phyloP scores from a whole-genome alignment of 2,888 invertebrate species.

The Antheraea assamensis region DNA sequence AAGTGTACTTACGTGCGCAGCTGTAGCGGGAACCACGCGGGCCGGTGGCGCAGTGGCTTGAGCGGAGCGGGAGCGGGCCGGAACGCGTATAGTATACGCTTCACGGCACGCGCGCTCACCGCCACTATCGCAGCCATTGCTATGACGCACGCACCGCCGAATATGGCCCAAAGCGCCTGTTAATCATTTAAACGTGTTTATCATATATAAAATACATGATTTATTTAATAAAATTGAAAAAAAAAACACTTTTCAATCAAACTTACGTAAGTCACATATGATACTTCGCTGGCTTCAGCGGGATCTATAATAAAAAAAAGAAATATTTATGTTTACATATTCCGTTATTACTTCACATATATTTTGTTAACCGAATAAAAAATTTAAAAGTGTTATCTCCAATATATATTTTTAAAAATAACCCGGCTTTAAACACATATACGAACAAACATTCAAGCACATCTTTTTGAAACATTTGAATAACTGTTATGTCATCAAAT shows the following conservation, averaged over 20 bases:
- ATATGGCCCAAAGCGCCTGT: conserved; percentile 59
- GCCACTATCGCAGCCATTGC: conserved; percentile 52
- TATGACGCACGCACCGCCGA: conserved; percentile 58
- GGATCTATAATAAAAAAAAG: conserved; percentile 50
- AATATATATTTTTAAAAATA: not conserved
- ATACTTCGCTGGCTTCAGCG: conserved; percentile 39
- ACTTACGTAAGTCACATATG: conserved; percentile 64
- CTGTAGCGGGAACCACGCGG: conserved; percentile 64
- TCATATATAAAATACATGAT: not conserved
- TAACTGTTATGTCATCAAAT: not conserved
- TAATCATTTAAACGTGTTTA: not conserved
- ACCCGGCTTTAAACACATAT: not conserved
- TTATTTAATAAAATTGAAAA: not conserved
- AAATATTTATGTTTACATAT: too few relatives aligned
- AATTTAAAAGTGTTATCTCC: not conserved
- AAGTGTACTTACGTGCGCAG: conserved; percentile 60
- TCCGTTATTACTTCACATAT: too few relatives aligned
- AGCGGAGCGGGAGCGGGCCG: conserved; percentile 61
- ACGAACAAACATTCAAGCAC: not conserved
- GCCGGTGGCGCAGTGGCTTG: conserved; percentile 53
- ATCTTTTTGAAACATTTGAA: not conserved
- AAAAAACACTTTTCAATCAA: not conserved
- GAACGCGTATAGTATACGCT: conserved; percentile 58
- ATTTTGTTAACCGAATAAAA: too few relatives aligned
- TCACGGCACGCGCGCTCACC: conserved; percentile 56